phyloP scores from a whole-genome alignment of 30 jellyfish, hydroid and myxozoan genomes.

The Aurelia sp. region DNA sequence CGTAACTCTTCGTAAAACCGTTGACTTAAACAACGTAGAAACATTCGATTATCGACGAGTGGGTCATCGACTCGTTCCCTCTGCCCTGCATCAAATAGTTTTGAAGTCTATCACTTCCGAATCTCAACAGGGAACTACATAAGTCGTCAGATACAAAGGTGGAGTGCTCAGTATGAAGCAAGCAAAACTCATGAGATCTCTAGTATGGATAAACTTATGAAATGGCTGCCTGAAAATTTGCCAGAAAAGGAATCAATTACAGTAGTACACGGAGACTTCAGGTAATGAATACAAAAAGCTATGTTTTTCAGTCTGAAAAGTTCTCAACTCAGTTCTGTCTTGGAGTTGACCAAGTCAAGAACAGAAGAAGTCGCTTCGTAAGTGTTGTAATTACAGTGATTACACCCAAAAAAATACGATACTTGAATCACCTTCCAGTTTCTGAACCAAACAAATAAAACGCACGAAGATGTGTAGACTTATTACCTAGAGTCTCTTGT shows the following conservation, averaged over 20 bases:
- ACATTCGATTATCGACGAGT: neutral
- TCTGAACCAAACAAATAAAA: too few relatives aligned
- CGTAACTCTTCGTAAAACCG: too few relatives aligned
- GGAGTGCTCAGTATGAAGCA: conserved; percentile 90
- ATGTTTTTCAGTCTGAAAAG: conserved; percentile 10
- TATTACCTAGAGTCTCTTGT: too few relatives aligned
- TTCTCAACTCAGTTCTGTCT: too few relatives aligned
- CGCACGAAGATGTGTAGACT: too few relatives aligned
- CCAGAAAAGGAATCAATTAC: conserved; percentile 70
- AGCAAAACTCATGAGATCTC: conserved; percentile 81
- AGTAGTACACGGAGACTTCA: conserved; percentile 95
- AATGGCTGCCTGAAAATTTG: conserved; percentile 82
- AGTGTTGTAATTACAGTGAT: too few relatives aligned
- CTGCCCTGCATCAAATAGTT: neutral
- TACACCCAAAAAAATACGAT: too few relatives aligned
- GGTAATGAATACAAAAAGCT: conserved; percentile 26
- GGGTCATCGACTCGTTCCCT: neutral
- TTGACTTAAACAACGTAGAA: neutral
- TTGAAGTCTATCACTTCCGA: neutral
- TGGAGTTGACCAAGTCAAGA: too few relatives aligned
- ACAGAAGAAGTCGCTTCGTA: too few relatives aligned
- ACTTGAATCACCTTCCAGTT: too few relatives aligned
- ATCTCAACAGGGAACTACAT: conserved; percentile 73
- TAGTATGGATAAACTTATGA: conserved; percentile 78
- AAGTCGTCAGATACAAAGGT: conserved; percentile 78